These are phyloP conservation scores for Brachypalpus laphriformis DNA, from an alignment of 2,888 invertebrate species.

Conservation along the genomic window DNA sequence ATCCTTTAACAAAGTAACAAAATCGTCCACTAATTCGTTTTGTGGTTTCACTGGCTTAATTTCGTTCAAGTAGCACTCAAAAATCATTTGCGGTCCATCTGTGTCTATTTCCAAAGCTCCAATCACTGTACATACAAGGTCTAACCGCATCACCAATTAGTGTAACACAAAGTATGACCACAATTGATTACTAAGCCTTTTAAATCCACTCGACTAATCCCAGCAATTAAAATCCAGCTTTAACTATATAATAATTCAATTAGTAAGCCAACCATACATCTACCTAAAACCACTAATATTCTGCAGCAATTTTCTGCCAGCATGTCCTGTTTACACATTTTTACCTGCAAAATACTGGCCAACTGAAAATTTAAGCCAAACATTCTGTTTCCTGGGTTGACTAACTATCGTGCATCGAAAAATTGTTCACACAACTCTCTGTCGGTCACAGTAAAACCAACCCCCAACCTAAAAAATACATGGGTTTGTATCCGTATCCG, in stretches of 20 bases:
- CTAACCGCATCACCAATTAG: background rate
- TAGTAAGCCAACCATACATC: background rate
- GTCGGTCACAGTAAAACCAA: background rate
- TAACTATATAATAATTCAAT: constrained; percentile 5
- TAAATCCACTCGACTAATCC: constrained; percentile 9
- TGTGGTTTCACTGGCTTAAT: background rate
- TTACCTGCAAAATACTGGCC: background rate
- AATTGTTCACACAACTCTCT: background rate
- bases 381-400: background rate
- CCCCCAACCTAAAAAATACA: background rate
- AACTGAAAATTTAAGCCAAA: background rate
- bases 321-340: background rate
- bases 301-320: background rate
- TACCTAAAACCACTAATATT: background rate
- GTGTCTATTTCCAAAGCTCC: background rate
- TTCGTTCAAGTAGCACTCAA: background rate
- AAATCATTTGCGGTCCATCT: background rate
- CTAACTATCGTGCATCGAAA: background rate
- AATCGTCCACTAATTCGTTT: background rate
- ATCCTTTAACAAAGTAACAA: background rate
- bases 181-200: background rate
- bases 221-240: background rate
- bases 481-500: background rate
- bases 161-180: background rate
- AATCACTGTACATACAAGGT: background rate